These are phyloP conservation scores for Drosophila pruinosa DNA, from an alignment of 1,140 invertebrate genomes.

Conservation along the genomic window DNA sequence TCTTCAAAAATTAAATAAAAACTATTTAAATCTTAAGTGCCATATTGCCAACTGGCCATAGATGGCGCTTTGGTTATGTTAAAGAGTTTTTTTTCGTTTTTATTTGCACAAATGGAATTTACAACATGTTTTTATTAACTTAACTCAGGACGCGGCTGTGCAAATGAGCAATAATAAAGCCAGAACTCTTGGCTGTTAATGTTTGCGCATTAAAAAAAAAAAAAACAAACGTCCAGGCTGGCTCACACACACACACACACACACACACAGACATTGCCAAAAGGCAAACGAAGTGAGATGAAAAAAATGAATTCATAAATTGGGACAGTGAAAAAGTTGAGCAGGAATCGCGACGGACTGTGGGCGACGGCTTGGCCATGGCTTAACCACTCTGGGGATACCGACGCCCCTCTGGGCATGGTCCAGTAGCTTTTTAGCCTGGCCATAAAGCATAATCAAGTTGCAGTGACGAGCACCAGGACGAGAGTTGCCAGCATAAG, in stretches of 20 bases:
- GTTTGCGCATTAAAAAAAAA: slow-evolving; percentile 65
- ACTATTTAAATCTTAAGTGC: background rate
- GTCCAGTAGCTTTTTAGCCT: slow-evolving; percentile 46
- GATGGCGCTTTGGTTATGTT: background rate
- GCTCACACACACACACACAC: background rate
- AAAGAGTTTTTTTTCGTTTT: background rate
- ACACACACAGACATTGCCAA: slow-evolving; percentile 14
- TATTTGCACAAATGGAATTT: slow-evolving; percentile 21
- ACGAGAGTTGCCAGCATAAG: too few relatives aligned
- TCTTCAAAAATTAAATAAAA: background rate
- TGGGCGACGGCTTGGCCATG: background rate
- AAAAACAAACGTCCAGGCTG: slow-evolving; percentile 24
- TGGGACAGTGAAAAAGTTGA: slow-evolving; percentile 57
- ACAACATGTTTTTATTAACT: slow-evolving; percentile 24
- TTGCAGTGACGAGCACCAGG: slow-evolving; percentile 27
- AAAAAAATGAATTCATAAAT: slow-evolving; percentile 61
- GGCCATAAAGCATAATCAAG: slow-evolving; percentile 70
- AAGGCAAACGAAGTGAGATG: slow-evolving; percentile 46
- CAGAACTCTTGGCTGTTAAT: slow-evolving; percentile 75
- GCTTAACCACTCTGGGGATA: slow-evolving; percentile 26
- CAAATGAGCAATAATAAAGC: slow-evolving; percentile 76
- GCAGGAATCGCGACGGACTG: slow-evolving; percentile 2
- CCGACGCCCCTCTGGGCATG: slow-evolving; percentile 25
- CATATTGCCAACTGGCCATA: background rate
- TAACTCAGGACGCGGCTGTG: slow-evolving; percentile 43